Conservation (phyloP, 2,113 vertebrate species). For the Phainopepla nitens region DNA sequence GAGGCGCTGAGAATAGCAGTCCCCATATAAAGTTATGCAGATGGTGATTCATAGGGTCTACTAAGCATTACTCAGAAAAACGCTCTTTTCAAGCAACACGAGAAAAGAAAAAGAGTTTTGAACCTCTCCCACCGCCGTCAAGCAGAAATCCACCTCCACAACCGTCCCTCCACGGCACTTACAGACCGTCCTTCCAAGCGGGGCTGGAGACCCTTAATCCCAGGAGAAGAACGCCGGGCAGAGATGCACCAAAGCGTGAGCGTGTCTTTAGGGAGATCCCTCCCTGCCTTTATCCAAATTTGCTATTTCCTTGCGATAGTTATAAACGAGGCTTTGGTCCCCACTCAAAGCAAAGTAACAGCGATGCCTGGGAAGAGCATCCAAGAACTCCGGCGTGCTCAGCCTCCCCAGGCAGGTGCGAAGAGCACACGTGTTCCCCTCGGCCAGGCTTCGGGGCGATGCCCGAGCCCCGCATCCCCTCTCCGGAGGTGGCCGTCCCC, state of each 20-base stretch:
- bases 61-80: constrained; percentile 38
- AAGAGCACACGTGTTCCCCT: rapidly evolving
- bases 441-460: neutral
- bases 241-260: rapidly evolving
- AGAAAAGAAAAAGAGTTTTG: constrained; percentile 18
- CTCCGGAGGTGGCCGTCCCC: neutral
- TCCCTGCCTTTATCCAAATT: neutral
- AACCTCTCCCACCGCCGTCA: neutral
- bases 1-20: constrained; percentile 49
- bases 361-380: neutral
- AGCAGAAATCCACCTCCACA: constrained; percentile 5
- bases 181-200: neutral
- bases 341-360: neutral
- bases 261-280: neutral
- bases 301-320: neutral
- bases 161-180: neutral
- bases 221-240: neutral
- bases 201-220: neutral
- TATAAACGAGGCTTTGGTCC: rapidly evolving
- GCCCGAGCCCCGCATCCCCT: neutral
- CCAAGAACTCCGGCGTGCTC: rapidly evolving
- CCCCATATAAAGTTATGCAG: constrained; percentile 57
- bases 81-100: neutral
- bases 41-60: constrained; percentile 53
- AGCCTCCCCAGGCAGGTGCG: neutral